Conservation (phyloP, 2,888 invertebrate genomes). For the Synanthedon myopaeformis region DNA sequence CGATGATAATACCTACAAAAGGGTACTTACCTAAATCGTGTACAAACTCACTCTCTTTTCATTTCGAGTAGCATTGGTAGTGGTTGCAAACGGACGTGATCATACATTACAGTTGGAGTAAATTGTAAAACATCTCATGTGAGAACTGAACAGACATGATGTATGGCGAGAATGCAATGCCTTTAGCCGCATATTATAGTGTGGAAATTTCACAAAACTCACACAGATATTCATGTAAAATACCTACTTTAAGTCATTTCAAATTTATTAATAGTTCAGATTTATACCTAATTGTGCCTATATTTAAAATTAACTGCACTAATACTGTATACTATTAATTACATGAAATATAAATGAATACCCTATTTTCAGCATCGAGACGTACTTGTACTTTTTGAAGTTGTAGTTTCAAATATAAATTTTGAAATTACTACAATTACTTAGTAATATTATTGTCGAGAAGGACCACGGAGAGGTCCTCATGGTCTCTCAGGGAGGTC, state of each 20-base stretch:
- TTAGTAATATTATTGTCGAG: too few species aligned
- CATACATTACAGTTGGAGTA: constrained; percentile 20
- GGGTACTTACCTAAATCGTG: background rate
- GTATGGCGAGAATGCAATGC: constrained; percentile 14
- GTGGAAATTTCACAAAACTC: constrained; percentile 15
- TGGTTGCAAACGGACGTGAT: background rate
- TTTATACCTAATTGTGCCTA: too few species aligned
- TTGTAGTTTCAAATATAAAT: too few species aligned
- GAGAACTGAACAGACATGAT: constrained; percentile 26
- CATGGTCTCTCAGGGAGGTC: too few species aligned
- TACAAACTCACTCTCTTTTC: background rate
- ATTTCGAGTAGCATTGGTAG: background rate
- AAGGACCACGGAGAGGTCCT: too few species aligned
- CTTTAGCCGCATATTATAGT: constrained; percentile 16
- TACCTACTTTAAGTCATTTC: background rate
- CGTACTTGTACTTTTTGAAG: too few species aligned
- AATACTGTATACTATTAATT: too few species aligned
- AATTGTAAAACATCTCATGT: constrained; percentile 36
- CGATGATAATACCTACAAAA: background rate
- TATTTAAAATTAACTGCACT: too few species aligned
- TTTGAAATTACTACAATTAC: too few species aligned
- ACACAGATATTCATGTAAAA: background rate
- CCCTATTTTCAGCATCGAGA: too few species aligned
- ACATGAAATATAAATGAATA: too few species aligned
- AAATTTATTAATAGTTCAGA: too few species aligned